Evolutionary conservation across 2,797 vertebrate species (phyloP).

Genomic region (Gambelia wislizenii): DNA sequence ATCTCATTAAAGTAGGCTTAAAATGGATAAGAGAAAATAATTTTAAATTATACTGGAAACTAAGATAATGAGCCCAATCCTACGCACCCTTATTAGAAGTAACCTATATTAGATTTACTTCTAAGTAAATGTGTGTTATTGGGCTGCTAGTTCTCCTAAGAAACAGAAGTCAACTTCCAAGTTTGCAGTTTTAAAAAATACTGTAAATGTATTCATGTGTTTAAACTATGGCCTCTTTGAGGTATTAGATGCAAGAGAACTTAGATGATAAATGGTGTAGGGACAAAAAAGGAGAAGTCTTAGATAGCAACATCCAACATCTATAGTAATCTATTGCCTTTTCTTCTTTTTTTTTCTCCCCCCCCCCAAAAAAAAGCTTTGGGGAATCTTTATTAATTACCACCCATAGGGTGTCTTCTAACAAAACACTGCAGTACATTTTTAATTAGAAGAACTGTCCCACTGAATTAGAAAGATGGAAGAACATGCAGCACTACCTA

Average conservation of each 20-base stretch:
- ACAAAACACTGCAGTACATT: constrained; percentile 11
- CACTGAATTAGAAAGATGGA: constrained; percentile 22
- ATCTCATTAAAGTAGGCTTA: no score
- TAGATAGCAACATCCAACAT: not conserved
- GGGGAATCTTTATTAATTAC: constrained; percentile 30
- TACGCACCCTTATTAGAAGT: no score
- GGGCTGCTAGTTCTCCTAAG: not conserved
- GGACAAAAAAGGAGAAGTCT: not conserved
- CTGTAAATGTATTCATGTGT: not conserved
- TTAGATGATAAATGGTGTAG: not conserved
- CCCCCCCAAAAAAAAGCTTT: no score
- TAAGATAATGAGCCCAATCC: no score
- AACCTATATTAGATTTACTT: not conserved
- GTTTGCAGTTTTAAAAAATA: not conserved
- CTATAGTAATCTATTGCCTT: not conserved
- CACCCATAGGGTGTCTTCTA: constrained; percentile 16
- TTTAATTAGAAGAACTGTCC: not conserved
- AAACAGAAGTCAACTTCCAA: not conserved
- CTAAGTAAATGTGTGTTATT: not conserved
- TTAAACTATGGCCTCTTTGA: not conserved
- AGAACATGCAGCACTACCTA: constrained; percentile 21
- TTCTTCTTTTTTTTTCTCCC: not conserved
- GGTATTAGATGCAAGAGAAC: not conserved
- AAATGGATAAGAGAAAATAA: no score
- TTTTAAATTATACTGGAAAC: no score